phyloP scores from a whole-genome alignment of 2,113 vertebrate species.

The Callaeas wilsoni region DNA sequence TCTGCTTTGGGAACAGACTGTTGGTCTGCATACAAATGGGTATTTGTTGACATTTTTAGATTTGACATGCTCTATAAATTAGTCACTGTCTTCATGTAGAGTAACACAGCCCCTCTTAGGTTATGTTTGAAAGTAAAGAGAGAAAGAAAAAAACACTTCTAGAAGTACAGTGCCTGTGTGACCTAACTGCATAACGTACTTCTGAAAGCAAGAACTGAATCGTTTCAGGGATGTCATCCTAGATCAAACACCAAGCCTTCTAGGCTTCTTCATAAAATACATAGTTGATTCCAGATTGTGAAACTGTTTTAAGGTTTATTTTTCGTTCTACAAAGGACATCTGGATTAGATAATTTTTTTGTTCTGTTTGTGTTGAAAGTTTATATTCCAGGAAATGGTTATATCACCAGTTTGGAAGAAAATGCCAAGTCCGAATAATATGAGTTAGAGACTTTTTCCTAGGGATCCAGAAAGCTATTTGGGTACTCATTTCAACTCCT shows the following conservation, averaged over 20 bases:
- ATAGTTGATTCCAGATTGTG: background rate
- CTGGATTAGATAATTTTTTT: slow-evolving; percentile 23
- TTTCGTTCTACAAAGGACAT: background rate
- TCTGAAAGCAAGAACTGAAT: background rate
- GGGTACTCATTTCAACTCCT: background rate
- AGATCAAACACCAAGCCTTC: background rate
- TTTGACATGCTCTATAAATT: background rate
- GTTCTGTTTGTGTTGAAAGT: background rate
- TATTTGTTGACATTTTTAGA: background rate
- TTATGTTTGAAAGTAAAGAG: background rate
- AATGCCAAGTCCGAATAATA: background rate
- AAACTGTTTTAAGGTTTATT: background rate
- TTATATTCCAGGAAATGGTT: slow-evolving; percentile 19
- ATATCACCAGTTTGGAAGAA: slow-evolving; percentile 1
- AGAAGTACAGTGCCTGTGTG: background rate
- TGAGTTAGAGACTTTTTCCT: background rate
- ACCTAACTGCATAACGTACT: background rate
- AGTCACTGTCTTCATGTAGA: background rate
- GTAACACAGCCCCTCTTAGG: background rate
- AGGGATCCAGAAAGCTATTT: background rate
- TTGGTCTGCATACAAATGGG: background rate
- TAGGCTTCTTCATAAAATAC: background rate
- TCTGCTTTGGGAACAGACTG: background rate
- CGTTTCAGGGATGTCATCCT: background rate
- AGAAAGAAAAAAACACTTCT: background rate